These are phyloP conservation scores for Thera obeliscata DNA, from an alignment of 2,888 invertebrate genomes.

Conservation along the genomic window DNA sequence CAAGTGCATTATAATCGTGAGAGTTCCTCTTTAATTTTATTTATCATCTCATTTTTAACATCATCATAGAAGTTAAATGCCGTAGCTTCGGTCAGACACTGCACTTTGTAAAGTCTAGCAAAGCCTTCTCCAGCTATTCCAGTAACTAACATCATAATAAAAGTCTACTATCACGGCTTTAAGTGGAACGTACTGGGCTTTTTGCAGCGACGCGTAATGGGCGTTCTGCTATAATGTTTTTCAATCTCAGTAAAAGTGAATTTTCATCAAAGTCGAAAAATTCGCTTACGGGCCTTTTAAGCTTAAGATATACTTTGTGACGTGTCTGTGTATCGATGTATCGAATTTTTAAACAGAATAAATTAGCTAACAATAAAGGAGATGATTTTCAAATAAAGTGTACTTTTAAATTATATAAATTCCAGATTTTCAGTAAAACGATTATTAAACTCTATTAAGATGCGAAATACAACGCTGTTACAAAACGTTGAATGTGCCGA, in stretches of 20 bases:
- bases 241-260: constrained; percentile 23
- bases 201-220: constrained; percentile 27
- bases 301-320: background rate
- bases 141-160: constrained; percentile 31
- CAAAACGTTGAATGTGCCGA: background rate
- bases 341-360: no score
- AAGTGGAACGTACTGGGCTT: constrained; percentile 30
- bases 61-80: constrained; percentile 25
- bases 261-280: constrained; percentile 17
- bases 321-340: background rate
- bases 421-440: no score
- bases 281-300: constrained; percentile 7
- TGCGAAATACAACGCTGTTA: background rate
- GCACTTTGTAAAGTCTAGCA: constrained; percentile 24
- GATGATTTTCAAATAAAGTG: no score
- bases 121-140: constrained; percentile 26
- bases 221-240: constrained; percentile 24
- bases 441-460: no score
- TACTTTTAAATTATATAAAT: no score
- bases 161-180: constrained; percentile 28
- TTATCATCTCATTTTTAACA: constrained; percentile 3
- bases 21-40: background rate
- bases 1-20: background rate
- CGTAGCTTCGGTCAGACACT: constrained; percentile 16
- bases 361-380: no score